These are phyloP conservation scores for Synodontis membranacea DNA, from an alignment of 2,113 vertebrate species.

Conservation along the genomic window DNA sequence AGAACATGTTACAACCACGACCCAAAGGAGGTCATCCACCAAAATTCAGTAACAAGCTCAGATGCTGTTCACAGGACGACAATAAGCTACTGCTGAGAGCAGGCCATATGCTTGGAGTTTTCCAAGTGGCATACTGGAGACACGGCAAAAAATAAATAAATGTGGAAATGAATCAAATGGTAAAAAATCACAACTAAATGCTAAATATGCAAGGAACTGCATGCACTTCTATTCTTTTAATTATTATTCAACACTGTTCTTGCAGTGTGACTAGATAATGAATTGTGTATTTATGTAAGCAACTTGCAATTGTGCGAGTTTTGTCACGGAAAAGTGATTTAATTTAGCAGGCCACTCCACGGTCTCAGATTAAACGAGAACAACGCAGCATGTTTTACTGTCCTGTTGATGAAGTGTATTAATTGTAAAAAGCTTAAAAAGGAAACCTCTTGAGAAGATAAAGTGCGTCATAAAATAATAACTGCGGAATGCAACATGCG, in stretches of 20 bases:
- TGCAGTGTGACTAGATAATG: neutral
- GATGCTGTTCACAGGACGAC: neutral
- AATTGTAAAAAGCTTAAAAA: conserved; percentile 10
- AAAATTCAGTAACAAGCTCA: neutral
- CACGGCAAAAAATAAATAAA: neutral
- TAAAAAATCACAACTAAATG: neutral
- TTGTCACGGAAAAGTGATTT: neutral
- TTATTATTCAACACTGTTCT: neutral
- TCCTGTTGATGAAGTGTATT: neutral
- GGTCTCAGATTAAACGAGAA: neutral
- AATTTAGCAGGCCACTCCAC: neutral
- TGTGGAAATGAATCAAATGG: neutral
- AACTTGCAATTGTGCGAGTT: neutral
- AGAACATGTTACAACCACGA: neutral
- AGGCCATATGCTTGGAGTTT: neutral
- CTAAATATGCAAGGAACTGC: neutral
- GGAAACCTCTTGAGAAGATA: neutral
- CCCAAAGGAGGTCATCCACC: neutral
- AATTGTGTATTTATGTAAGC: neutral
- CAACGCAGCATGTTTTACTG: neutral
- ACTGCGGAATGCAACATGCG: neutral
- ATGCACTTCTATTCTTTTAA: neutral
- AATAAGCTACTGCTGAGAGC: neutral
- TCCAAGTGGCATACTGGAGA: neutral
- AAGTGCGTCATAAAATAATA: conserved; percentile 3